Conservation (phyloP, 1,140 invertebrate species). For the honey bee (Apis mellifera) region Amel_HAv3.1 CM009935.2:3285501-3286000, state of each 20-base stretch:
- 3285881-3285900: no score
- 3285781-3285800: no score
- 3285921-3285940: no score
- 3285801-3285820: no score
- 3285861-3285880: no score
- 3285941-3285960: no score
- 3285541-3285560: not conserved
- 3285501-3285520: conserved; percentile 13
- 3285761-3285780: not conserved
- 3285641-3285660: not conserved
- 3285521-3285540: conserved; percentile 3
- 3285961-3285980: no score
- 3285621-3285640: not conserved
- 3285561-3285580: conserved; percentile 19
- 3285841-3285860: no score
- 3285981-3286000: no score
- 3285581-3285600: conserved; percentile 14
- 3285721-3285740: not conserved
- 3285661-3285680: not conserved
- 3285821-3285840: no score
- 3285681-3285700: not conserved
- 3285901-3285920: no score
- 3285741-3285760: not conserved
- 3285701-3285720: not conserved
- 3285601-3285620: not conserved